Evolutionary conservation across 2,797 vertebrate species (phyloP).

Genomic region (Gymnopithys bicolor): DNA sequence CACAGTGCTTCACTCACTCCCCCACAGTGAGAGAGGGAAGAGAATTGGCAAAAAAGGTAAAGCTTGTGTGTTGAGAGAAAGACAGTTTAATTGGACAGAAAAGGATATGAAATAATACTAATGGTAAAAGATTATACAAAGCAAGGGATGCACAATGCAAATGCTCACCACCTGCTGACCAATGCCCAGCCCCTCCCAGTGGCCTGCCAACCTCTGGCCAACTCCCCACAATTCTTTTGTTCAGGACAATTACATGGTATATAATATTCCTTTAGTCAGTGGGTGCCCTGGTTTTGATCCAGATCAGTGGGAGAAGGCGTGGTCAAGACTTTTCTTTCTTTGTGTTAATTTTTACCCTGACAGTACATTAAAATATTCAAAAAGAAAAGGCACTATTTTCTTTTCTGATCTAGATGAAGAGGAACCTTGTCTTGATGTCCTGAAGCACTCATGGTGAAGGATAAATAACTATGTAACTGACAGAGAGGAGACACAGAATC

Average conservation of each 20-base stretch:
- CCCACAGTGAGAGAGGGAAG: neutral
- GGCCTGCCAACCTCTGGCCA: neutral
- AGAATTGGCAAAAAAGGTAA: neutral
- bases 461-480: neutral
- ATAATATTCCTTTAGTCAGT: neutral
- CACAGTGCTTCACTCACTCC: neutral
- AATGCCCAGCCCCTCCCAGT: neutral
- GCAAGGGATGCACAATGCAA: neutral
- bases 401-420: neutral
- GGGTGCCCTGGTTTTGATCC: neutral
- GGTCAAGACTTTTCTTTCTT: neutral
- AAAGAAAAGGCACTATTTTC: neutral
- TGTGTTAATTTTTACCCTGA: neutral
- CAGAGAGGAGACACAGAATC: neutral
- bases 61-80: neutral
- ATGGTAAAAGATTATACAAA: neutral
- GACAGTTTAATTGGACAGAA: neutral
- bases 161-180: neutral
- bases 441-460: neutral
- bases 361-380: neutral
- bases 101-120: neutral
- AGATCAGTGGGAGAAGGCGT: neutral
- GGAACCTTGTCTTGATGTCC: neutral
- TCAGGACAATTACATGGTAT: neutral
- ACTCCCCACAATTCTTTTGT: neutral